Base-by-base conservation (phyloP, 1,140 invertebrate genomes). In the Dreissena polymorpha region DNA sequence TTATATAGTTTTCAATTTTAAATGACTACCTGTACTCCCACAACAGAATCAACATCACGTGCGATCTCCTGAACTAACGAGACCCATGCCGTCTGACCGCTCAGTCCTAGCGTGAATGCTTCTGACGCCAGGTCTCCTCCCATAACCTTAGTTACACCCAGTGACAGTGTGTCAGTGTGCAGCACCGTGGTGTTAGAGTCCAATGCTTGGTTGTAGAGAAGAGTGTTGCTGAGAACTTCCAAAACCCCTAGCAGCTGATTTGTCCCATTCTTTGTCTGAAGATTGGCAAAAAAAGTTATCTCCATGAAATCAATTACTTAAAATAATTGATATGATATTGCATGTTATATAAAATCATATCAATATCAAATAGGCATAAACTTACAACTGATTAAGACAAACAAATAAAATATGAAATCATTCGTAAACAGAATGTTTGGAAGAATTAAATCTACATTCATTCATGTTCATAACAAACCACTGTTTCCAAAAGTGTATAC, bases 21-120 rank as follows among this genome's bases (percentile, higher is more conserved):
- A 16, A 73, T 21, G 10, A 6, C 49, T 63, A 80, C 78, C 78
- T 80, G 78, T 5, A 80, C 13, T 13, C 78, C 78, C 29, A 64
- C 5, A 27, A 71, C 78, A 29, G 51, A 18, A 2, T 18, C 21
- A 3, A 25, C 55, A 29, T 6, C 29, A 25, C 51, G 53, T 12
- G 70, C 10, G 6, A 10, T 55, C 49, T 29, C 18, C 14, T 71
- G 13, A 51, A 16, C 55, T 0, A 55, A 23, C 10, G 78, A 68
- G 8, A 39, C 39, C 2, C 39, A 2, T 39, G 39, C 39, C 39
- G 2, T 8, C 39, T 2, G 39, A 39, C 39, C 69, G 57, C 25
- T 64, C 3, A 10, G 18, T 23, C 21, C 65, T 10, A 69, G 18
- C n/a, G 68, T 14, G 18, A 80, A 51, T 5, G 16, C 39, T 14